Evolutionary conservation across 2,797 vertebrate species (phyloP).

Genomic region (Malurus leucopterus): DNA sequence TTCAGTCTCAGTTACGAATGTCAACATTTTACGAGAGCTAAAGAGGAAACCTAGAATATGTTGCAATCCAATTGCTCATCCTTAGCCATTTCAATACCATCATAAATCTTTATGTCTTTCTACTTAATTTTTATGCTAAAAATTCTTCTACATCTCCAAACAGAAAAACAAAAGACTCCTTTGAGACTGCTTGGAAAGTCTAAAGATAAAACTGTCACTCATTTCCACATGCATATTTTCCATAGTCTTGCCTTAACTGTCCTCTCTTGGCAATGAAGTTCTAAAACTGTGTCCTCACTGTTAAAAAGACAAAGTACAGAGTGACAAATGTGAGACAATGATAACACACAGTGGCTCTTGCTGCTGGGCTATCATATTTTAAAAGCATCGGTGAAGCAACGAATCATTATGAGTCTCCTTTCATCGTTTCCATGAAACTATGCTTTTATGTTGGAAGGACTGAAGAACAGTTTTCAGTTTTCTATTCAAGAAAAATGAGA

Average conservation of each 20-base stretch:
- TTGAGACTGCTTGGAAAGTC: not conserved
- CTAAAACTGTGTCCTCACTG: not conserved
- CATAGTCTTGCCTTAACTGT: not conserved
- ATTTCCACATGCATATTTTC: not conserved
- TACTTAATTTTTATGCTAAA: not conserved
- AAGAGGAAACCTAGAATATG: not conserved
- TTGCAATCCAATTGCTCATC: not conserved
- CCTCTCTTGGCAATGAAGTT: not conserved
- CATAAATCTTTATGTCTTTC: conserved; percentile 1
- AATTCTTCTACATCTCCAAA: not conserved
- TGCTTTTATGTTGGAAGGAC: not conserved
- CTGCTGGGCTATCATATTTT: not conserved
- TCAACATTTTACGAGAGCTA: not conserved
- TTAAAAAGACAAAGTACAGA: not conserved
- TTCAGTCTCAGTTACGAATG: not conserved
- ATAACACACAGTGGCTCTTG: not conserved
- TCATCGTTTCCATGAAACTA: not conserved
- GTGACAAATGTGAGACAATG: not conserved
- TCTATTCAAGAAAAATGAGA: not conserved
- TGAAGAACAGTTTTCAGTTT: not conserved
- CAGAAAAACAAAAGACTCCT: not conserved
- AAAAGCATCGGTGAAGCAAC: not conserved
- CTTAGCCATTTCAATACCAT: not conserved
- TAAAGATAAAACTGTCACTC: not conserved
- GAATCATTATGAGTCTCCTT: not conserved